Evolutionary conservation across 2,888 invertebrate species (phyloP).

Genomic region (Plagodis pulveraria): DNA sequence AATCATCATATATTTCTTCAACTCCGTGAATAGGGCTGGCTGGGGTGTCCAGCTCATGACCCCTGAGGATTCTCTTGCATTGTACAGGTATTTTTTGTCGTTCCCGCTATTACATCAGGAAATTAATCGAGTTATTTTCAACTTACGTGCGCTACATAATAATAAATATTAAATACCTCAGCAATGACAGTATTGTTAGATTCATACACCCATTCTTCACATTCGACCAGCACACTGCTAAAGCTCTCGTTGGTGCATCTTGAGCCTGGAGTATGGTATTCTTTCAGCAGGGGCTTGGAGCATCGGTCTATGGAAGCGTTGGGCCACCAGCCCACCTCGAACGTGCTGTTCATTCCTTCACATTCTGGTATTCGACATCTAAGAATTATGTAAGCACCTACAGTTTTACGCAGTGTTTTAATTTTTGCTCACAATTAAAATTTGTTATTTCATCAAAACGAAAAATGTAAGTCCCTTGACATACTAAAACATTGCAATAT

Average conservation of each 20-base stretch:
- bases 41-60: too few species aligned
- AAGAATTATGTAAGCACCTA: constrained; percentile 23
- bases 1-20: too few species aligned
- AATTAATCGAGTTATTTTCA: neutral
- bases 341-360: constrained; percentile 44
- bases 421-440: too few species aligned
- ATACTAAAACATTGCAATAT: too few species aligned
- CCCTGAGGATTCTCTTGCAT: too few species aligned
- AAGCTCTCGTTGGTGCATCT: constrained; percentile 56
- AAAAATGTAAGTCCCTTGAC: too few species aligned
- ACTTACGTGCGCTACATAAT: neutral
- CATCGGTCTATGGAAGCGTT: constrained; percentile 55
- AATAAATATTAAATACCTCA: constrained; percentile 46
- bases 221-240: constrained; percentile 42
- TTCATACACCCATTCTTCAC: constrained; percentile 68
- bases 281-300: constrained; percentile 50
- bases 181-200: constrained; percentile 63
- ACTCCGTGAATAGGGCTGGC: too few species aligned
- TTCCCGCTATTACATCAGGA: too few species aligned
- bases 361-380: constrained; percentile 69
- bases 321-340: constrained; percentile 63
- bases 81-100: too few species aligned
- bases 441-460: too few species aligned
- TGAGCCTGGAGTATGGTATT: constrained; percentile 22
- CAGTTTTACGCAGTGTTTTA: too few species aligned